Evolutionary conservation across 2,888 invertebrate species (phyloP).

Genomic region (Caenorhabditis sp.): DNA sequence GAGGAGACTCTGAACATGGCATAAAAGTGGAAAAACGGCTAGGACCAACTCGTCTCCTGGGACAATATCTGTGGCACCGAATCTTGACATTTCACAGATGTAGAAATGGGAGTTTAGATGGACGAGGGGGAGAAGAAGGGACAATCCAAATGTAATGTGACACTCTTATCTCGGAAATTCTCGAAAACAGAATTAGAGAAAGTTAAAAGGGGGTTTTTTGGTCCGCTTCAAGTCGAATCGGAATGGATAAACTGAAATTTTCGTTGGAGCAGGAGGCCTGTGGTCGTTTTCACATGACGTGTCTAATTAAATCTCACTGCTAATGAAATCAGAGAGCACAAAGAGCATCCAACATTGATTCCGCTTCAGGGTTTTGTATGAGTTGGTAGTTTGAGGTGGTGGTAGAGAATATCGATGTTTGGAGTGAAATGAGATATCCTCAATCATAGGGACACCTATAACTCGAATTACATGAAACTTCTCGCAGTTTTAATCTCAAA

Average conservation of each 20-base stretch:
- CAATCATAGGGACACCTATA: no score
- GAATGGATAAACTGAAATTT: background rate
- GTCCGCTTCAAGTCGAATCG: background rate
- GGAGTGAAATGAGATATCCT: no score
- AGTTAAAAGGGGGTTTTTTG: background rate
- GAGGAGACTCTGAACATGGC: constrained; percentile 41
- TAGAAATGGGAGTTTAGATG: constrained; percentile 46
- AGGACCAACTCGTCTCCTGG: constrained; percentile 40
- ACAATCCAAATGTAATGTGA: constrained; percentile 46
- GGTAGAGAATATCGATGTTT: no score
- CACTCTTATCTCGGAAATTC: constrained; percentile 27
- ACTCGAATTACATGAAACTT: no score
- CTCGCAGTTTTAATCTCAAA: no score
- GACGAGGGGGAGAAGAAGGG: constrained; percentile 11
- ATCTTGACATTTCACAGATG: constrained; percentile 63
- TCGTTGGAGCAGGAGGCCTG: background rate
- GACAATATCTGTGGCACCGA: constrained; percentile 41
- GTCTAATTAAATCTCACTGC: background rate
- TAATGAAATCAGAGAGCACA: constrained; percentile 13
- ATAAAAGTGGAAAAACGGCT: constrained; percentile 50
- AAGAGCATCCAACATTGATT: constrained; percentile 8
- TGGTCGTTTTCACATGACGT: background rate
- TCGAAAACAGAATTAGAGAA: constrained; percentile 30
- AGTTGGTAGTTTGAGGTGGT: no score
- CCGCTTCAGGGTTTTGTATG: background rate